Percentiles rank a stretch among this genome's conserved stretches.
These are phyloP conservation scores for Pristionchus japonicus DNA, from an alignment of 2,888 invertebrate genomes.

Conservation along the genomic window DNA sequence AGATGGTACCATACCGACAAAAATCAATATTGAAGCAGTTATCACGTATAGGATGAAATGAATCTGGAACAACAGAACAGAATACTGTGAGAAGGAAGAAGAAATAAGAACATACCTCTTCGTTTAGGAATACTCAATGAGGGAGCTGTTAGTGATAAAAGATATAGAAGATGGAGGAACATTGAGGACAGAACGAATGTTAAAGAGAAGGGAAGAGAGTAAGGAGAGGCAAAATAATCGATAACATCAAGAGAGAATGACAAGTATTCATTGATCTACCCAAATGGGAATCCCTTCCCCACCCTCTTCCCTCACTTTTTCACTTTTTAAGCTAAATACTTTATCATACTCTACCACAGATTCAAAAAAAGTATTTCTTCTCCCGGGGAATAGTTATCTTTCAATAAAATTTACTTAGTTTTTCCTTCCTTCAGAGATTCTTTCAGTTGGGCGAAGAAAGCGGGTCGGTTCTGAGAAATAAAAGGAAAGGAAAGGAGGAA, in stretches of 20 bases:
- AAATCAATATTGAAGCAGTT: background rate
- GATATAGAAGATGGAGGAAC: background rate
- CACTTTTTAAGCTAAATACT: too few species aligned
- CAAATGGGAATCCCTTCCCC: background rate
- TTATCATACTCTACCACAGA: background rate
- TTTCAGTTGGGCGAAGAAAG: conserved; percentile 14
- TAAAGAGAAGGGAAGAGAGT: background rate
- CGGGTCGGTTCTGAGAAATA: background rate
- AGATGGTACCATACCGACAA: conserved; percentile 39
- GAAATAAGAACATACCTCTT: background rate
- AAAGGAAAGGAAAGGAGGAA: background rate
- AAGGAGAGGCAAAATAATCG: background rate
- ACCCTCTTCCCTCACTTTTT: too few species aligned
- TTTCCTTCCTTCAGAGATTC: conserved; percentile 34
- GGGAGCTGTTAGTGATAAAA: background rate
- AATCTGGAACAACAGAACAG: background rate
- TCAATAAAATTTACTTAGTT: background rate
- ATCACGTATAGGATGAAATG: background rate
- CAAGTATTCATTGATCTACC: background rate
- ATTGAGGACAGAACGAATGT: background rate
- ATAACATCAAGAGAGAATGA: background rate
- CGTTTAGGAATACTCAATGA: background rate
- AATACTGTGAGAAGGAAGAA: background rate
- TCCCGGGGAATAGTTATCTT: background rate
- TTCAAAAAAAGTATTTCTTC: background rate